Conservation (phyloP, 92 coral and sea anemone genomes). For the Diadumene lineata region DNA sequence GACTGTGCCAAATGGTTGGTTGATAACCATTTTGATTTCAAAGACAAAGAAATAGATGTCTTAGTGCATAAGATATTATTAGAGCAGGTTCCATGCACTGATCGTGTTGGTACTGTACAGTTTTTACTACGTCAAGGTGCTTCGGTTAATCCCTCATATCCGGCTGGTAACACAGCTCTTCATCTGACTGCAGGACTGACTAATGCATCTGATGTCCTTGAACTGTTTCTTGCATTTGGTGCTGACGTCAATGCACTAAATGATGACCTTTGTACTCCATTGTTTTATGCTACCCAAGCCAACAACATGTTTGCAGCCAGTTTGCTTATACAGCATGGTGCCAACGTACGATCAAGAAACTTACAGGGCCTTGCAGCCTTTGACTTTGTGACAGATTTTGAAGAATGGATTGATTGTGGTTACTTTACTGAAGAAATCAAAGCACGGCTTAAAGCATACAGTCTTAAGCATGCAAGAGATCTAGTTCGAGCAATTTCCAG, state of each 20-base stretch:
- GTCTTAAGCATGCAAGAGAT: conserved; percentile 92
- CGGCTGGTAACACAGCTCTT: conserved; percentile 89
- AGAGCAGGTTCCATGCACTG: conserved; percentile 80
- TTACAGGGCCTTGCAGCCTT: conserved; percentile 81
- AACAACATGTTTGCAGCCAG: conserved; percentile 94
- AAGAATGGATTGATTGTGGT: conserved; percentile 96
- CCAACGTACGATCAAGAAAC: conserved; percentile 79
- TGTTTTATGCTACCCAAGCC: conserved; percentile 92
- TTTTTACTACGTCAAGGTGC: conserved; percentile 83
- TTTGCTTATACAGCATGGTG: conserved; percentile 77
- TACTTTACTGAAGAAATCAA: conserved; percentile 87
- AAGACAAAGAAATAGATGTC: conserved; percentile 75
- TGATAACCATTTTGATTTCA: conserved; percentile 71
- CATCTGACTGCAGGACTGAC: conserved; percentile 84
- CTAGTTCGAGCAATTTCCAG: conserved; percentile 93
- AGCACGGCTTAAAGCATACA: conserved; percentile 93
- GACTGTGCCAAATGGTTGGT: conserved; percentile 88
- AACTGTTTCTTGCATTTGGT: conserved; percentile 61
- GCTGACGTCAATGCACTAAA: conserved; percentile 92
- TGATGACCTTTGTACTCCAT: conserved; percentile 86
- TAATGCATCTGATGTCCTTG: conserved; percentile 82
- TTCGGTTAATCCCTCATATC: conserved; percentile 76
- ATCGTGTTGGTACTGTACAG: conserved; percentile 65
- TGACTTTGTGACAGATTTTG: conserved; percentile 93
- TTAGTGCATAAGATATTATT: conserved; percentile 82